Evolutionary conservation across 2,888 invertebrate species (phyloP).

Genomic region (Bruchidius siliquastri): DNA sequence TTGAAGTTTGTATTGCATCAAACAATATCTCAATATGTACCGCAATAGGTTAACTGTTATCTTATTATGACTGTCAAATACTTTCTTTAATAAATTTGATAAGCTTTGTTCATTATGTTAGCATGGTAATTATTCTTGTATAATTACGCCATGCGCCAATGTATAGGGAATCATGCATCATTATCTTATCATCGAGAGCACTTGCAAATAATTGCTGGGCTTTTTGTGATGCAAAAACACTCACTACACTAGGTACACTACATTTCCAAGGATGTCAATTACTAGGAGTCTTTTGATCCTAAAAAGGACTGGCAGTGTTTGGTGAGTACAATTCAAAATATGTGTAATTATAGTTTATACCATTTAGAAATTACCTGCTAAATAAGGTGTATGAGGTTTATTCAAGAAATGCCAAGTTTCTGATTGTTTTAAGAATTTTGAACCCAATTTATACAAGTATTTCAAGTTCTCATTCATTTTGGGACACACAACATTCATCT

Average conservation of each 20-base stretch:
- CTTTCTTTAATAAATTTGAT: not conserved
- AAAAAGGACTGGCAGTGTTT: not conserved
- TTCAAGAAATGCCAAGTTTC: no score
- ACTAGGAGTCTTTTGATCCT: not conserved
- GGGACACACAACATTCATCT: no score
- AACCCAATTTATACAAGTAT: no score
- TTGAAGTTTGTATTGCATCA: no score
- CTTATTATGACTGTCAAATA: not conserved
- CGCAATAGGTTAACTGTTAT: not conserved
- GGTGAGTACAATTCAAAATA: not conserved
- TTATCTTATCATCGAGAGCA: not conserved
- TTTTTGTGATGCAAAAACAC: no score
- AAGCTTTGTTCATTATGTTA: not conserved
- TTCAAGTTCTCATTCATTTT: no score
- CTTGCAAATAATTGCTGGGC: not conserved
- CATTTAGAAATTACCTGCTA: no score
- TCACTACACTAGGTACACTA: no score
- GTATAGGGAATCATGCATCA: not conserved
- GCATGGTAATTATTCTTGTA: not conserved
- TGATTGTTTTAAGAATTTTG: no score
- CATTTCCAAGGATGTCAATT: not conserved
- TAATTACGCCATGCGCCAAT: not conserved
- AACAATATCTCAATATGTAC: no score
- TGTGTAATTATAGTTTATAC: not conserved
- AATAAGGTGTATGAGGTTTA: no score